phyloP scores from a whole-genome alignment of 2,797 vertebrate species.

The Pseudopleuronectes americanus region DNA sequence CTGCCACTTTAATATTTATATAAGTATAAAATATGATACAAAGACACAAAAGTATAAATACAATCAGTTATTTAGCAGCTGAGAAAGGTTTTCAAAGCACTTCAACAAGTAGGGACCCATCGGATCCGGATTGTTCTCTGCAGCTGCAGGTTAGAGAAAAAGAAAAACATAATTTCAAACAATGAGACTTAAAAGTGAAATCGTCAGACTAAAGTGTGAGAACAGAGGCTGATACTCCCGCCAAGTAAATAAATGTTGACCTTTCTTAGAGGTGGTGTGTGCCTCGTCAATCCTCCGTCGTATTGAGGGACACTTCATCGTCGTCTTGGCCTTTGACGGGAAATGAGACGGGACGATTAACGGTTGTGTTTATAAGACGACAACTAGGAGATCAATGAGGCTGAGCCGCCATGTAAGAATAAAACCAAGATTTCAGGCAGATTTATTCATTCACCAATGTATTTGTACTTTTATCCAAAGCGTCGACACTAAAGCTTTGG shows the following conservation, averaged over 20 bases:
- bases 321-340: constrained; percentile 89
- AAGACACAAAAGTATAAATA: constrained; percentile 35
- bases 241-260: constrained; percentile 75
- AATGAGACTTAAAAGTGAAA: neutral
- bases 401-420: constrained; percentile 14
- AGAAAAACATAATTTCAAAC: constrained; percentile 19
- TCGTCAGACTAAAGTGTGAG: neutral
- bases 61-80: constrained; percentile 85
- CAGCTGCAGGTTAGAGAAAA: constrained; percentile 73
- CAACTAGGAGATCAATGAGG: constrained; percentile 19
- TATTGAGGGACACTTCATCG: constrained; percentile 91
- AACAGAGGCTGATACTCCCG: neutral
- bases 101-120: constrained; percentile 86
- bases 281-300: constrained; percentile 91
- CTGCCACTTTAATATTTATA: constrained; percentile 60
- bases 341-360: constrained; percentile 49
- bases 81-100: constrained; percentile 90
- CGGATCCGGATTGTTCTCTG: constrained; percentile 77
- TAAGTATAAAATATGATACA: constrained; percentile 45
- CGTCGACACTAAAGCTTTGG: neutral
- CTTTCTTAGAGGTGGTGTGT: constrained; percentile 82
- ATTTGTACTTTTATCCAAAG: neutral
- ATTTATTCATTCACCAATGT: constrained; percentile 12
- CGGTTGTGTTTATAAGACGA: constrained; percentile 8
- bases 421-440: constrained; percentile 22